phyloP scores from a whole-genome alignment of 2,888 invertebrate genomes.

The Temnothorax ravouxi region DNA sequence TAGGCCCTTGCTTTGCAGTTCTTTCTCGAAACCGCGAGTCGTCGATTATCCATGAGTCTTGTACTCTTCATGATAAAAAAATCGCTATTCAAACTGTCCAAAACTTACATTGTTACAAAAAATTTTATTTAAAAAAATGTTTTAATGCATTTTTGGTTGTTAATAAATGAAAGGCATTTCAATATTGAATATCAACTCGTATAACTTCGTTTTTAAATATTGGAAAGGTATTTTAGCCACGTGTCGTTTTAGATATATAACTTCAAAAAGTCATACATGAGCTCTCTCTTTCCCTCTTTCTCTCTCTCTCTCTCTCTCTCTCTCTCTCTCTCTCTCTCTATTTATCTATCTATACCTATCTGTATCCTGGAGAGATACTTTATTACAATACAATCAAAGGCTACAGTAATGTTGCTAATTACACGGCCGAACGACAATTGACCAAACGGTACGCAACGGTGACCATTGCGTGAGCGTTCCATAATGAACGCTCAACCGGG shows the following conservation, averaged over 20 bases:
- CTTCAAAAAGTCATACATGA: background rate
- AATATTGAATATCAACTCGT: background rate
- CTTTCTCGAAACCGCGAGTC: background rate
- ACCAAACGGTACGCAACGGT: slow-evolving; percentile 49
- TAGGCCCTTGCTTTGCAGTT: background rate
- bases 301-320: background rate
- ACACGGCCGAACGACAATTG: slow-evolving; percentile 61
- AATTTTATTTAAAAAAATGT: background rate
- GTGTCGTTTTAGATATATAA: background rate
- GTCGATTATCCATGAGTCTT: background rate
- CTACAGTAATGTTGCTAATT: slow-evolving; percentile 56
- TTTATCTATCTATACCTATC: background rate
- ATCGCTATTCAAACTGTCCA: background rate
- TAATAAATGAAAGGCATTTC: background rate
- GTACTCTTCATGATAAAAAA: background rate
- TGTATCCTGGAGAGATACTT: background rate
- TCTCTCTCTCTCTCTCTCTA: background rate
- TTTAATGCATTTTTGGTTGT: background rate
- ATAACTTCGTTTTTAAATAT: background rate
- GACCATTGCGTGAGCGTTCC: slow-evolving; percentile 49
- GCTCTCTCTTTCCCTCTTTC: background rate
- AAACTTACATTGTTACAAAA: background rate
- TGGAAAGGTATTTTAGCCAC: background rate
- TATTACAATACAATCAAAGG: slow-evolving; percentile 53
- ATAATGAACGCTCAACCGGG: slow-evolving; percentile 59